Conservation (phyloP, 2,888 invertebrate species). For the Caenorhabditis sulstoni region DNA sequence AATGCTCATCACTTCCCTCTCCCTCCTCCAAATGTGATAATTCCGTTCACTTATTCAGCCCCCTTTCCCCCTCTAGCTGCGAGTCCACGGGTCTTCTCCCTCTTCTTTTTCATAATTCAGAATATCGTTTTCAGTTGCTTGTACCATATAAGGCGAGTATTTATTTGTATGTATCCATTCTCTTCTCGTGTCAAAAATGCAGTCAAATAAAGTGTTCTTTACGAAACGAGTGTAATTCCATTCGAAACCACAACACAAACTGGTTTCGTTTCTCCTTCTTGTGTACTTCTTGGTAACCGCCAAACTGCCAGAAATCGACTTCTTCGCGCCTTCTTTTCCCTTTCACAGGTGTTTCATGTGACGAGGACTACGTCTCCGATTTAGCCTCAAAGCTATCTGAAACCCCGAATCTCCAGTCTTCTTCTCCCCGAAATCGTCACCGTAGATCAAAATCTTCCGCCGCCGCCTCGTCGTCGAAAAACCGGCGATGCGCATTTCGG, state of each 20-base stretch:
- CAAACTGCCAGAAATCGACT: slow-evolving; percentile 1
- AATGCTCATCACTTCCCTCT: slow-evolving; percentile 33
- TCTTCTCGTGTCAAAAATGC: slow-evolving; percentile 11
- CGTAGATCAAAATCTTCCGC: slow-evolving; percentile 20
- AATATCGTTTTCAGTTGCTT: slow-evolving; percentile 42
- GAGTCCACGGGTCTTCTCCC: slow-evolving; percentile 30
- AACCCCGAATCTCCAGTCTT: slow-evolving; percentile 26
- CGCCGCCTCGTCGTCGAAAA: slow-evolving; percentile 15
- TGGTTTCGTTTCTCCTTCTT: slow-evolving; percentile 14
- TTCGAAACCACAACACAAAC: background rate
- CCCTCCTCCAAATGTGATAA: slow-evolving; percentile 27
- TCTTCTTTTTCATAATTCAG: slow-evolving; percentile 2
- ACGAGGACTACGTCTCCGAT: background rate
- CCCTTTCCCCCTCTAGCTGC: slow-evolving; percentile 3
- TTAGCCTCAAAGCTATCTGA: slow-evolving; percentile 14
- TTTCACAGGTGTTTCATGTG: too few species aligned
- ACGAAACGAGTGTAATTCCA: background rate
- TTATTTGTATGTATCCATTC: slow-evolving; percentile 31
- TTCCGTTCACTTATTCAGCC: slow-evolving; percentile 29
- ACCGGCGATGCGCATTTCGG: slow-evolving; percentile 7
- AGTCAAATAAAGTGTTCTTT: slow-evolving; percentile 29
- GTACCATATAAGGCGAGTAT: slow-evolving; percentile 39
- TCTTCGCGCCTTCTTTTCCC: slow-evolving; percentile 8
- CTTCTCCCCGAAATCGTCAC: slow-evolving; percentile 13
- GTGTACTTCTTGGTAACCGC: slow-evolving; percentile 19